These are phyloP conservation scores for Eupithecia dodoneata DNA, from an alignment of 2,888 invertebrate species.

Conservation along the genomic window DNA sequence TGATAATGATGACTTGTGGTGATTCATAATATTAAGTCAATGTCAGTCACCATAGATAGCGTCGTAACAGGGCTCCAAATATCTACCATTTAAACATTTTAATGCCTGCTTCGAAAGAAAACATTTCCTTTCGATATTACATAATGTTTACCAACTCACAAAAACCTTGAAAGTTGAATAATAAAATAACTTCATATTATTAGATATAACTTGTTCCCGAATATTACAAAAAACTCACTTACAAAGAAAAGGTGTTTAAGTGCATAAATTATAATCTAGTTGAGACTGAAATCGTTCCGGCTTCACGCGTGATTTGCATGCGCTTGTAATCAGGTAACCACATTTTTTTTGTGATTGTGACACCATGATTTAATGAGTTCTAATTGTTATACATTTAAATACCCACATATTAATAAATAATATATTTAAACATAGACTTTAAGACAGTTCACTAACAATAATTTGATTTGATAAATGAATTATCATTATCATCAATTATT, in stretches of 20 bases:
- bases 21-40: not conserved
- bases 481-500: not conserved
- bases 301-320: constrained; percentile 46
- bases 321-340: constrained; percentile 46
- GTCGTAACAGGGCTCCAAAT: too few relatives aligned
- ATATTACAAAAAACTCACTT: not conserved
- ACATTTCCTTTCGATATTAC: too few relatives aligned
- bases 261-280: constrained; percentile 39
- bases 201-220: not conserved
- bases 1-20: not conserved
- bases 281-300: constrained; percentile 42
- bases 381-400: not conserved
- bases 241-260: constrained; percentile 21
- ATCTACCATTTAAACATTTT: too few relatives aligned
- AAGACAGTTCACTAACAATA: too few relatives aligned
- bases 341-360: constrained; percentile 35
- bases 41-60: not conserved
- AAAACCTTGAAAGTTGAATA: not conserved
- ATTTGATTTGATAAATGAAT: too few relatives aligned
- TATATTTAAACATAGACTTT: too few relatives aligned
- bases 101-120: too few relatives aligned
- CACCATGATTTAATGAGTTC: not conserved
- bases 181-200: not conserved
- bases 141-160: too few relatives aligned
- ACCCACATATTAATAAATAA: not conserved